These are phyloP conservation scores for Xyrauchen texanus DNA, from an alignment of 2,113 vertebrate species.

Conservation along the genomic window DNA sequence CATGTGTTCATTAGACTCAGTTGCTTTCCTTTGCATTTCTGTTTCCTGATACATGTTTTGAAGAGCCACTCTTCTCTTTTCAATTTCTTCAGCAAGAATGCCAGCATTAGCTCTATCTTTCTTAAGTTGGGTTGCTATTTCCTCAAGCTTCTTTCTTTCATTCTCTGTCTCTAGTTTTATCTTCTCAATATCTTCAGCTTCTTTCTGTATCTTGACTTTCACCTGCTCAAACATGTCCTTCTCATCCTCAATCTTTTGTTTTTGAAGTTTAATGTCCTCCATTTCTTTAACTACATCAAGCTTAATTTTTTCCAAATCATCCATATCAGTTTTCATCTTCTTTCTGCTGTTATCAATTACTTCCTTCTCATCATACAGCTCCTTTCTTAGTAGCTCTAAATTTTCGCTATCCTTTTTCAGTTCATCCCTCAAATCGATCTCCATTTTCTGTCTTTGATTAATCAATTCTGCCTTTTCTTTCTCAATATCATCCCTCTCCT, in stretches of 20 bases:
- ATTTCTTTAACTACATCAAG: background rate
- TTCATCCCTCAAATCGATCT: background rate
- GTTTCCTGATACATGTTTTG: background rate
- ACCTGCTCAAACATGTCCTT: slow-evolving; percentile 21
- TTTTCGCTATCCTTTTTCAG: slow-evolving; percentile 19
- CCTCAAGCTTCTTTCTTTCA: slow-evolving; percentile 30
- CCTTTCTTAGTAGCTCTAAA: slow-evolving; percentile 10
- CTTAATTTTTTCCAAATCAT: slow-evolving; percentile 1
- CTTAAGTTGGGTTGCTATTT: slow-evolving; percentile 10
- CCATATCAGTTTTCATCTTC: background rate
- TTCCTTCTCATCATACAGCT: slow-evolving; percentile 9
- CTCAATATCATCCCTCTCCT: background rate
- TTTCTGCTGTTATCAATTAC: background rate
- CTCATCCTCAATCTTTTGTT: slow-evolving; percentile 20
- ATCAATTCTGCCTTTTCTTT: background rate
- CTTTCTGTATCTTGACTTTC: slow-evolving; percentile 15
- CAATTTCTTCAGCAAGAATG: background rate
- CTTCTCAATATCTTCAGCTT: background rate
- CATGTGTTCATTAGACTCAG: slow-evolving; percentile 28
- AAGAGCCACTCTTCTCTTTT: background rate
- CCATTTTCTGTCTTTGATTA: background rate
- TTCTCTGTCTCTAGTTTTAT: slow-evolving; percentile 44
- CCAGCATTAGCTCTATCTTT: slow-evolving; percentile 6
- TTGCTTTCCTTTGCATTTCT: slow-evolving; percentile 16
- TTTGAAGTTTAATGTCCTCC: slow-evolving; percentile 1